Conservation (phyloP, 2,888 invertebrate genomes). For the Aromia moschata region DNA sequence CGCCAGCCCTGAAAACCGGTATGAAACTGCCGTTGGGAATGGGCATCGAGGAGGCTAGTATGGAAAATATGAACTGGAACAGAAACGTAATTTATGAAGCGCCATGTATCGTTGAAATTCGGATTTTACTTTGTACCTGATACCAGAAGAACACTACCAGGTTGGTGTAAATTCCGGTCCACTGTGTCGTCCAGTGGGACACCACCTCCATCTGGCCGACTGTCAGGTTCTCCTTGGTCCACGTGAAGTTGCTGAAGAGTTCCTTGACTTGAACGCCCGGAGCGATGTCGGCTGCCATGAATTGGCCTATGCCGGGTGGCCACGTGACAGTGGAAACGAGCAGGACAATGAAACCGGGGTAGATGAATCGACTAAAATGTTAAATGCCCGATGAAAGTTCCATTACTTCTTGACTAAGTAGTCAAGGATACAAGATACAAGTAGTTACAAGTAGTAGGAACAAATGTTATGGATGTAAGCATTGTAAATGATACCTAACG, state of each 20-base stretch:
- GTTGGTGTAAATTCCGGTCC: constrained; percentile 86
- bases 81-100: too few species aligned
- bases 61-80: constrained; percentile 82
- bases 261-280: constrained; percentile 69
- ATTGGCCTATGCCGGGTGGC: constrained; percentile 86
- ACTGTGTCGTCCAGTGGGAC: constrained; percentile 85
- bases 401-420: too few species aligned
- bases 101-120: too few species aligned
- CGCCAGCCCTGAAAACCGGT: constrained; percentile 96
- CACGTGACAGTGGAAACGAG: constrained; percentile 82
- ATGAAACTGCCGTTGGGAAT: constrained; percentile 98
- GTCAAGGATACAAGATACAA: too few species aligned
- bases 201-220: constrained; percentile 86
- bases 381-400: too few species aligned
- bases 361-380: constrained; percentile 72
- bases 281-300: constrained; percentile 63
- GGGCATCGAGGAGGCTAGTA: constrained; percentile 93
- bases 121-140: constrained; percentile 88
- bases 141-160: constrained; percentile 84
- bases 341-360: constrained; percentile 88
- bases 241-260: constrained; percentile 95
- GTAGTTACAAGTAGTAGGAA: too few species aligned
- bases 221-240: constrained; percentile 82
- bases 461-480: too few species aligned
- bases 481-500: too few species aligned